Evolutionary conservation across 2,888 invertebrate species (phyloP).

Genomic region (Epistrophella euchroma): DNA sequence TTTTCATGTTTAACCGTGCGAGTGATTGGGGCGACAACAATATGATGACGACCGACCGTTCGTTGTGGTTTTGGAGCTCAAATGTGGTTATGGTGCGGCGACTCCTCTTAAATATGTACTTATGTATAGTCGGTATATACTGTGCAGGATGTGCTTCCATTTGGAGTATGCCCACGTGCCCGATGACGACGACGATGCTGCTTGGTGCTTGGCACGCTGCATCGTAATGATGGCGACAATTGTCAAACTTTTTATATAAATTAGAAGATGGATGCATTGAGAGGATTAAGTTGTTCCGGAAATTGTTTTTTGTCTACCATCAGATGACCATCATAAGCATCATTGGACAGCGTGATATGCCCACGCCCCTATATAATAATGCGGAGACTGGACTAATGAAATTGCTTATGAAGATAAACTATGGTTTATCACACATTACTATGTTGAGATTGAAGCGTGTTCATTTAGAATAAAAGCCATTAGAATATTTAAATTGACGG

Average conservation of each 20-base stretch:
- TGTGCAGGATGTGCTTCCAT: slow-evolving; percentile 55
- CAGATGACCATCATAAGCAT: slow-evolving; percentile 18
- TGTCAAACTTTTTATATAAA: slow-evolving; percentile 66
- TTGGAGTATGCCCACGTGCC: slow-evolving; percentile 65
- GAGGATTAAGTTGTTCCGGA: slow-evolving; percentile 64
- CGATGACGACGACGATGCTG: background rate
- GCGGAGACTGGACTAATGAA: background rate
- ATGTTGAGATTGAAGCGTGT: background rate
- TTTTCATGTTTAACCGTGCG: slow-evolving; percentile 67
- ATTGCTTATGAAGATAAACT: slow-evolving; percentile 41
- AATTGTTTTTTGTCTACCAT: slow-evolving; percentile 39
- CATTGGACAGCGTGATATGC: slow-evolving; percentile 12
- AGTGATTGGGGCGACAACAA: slow-evolving; percentile 66
- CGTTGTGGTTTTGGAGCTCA: background rate
- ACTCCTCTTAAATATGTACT: slow-evolving; percentile 42
- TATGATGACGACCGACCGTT: slow-evolving; percentile 12
- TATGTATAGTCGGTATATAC: background rate
- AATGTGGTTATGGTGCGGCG: slow-evolving; percentile 20
- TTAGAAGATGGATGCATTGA: slow-evolving; percentile 57
- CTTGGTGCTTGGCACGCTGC: slow-evolving; percentile 43
- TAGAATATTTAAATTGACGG: background rate
- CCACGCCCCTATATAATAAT: slow-evolving; percentile 50
- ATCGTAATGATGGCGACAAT: slow-evolving; percentile 49
- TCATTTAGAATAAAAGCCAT: background rate
- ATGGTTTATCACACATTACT: background rate